Evolutionary conservation across 2,113 vertebrate species (phyloP).

Genomic region (Leptosomus discolor): DNA sequence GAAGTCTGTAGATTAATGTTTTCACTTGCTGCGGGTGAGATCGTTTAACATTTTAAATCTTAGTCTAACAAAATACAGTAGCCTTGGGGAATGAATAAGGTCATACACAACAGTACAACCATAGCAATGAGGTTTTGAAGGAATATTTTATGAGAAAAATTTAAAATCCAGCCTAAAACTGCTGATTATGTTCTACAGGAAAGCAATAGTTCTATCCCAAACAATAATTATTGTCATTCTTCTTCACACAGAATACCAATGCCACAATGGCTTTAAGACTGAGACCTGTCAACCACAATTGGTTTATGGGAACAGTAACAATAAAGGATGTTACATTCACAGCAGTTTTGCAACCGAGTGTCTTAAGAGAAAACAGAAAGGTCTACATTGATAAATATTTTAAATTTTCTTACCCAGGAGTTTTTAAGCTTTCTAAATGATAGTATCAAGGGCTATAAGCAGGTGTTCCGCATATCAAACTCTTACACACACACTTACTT

Average conservation of each 20-base stretch:
- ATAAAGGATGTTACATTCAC: neutral
- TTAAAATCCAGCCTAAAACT: neutral
- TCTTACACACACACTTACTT: neutral
- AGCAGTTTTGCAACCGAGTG: neutral
- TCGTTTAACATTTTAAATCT: neutral
- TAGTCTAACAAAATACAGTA: neutral
- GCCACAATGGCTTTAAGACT: neutral
- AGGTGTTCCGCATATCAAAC: slow-evolving; percentile 29
- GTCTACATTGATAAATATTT: slow-evolving; percentile 62
- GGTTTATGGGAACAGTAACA: slow-evolving; percentile 4
- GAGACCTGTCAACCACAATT: neutral
- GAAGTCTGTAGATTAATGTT: neutral
- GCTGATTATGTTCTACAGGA: neutral
- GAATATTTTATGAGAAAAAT: neutral
- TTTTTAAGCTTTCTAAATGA: slow-evolving; percentile 40
- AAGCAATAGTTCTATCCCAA: neutral
- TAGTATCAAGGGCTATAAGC: neutral
- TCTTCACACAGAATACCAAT: neutral
- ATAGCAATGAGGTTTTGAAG: neutral
- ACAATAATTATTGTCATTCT: slow-evolving; percentile 6
- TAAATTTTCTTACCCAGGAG: slow-evolving; percentile 13
- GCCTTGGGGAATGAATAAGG: neutral
- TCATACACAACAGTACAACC: neutral
- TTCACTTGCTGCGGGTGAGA: neutral
- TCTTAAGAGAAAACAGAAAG: slow-evolving; percentile 27